Percentiles rank a stretch among this genome's conserved stretches.
These are phyloP conservation scores for Dallia pectoralis DNA, from an alignment of 2,797 vertebrate species.

Conservation along the genomic window DNA sequence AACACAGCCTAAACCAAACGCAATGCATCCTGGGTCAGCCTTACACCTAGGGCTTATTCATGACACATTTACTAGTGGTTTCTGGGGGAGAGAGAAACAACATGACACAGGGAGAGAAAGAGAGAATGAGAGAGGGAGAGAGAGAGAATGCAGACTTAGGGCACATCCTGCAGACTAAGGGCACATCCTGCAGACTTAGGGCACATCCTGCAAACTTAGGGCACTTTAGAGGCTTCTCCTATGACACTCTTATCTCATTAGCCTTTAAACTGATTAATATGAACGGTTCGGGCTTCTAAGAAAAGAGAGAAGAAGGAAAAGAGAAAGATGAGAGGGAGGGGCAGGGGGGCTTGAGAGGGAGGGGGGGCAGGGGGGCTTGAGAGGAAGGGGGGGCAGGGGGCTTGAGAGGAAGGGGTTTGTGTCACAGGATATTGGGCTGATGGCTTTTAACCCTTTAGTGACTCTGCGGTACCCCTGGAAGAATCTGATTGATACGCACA, in stretches of 20 bases:
- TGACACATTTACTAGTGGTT: slow-evolving; percentile 82
- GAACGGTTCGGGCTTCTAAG: slow-evolving; percentile 79
- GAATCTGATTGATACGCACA: slow-evolving; percentile 19
- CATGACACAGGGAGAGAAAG: slow-evolving; percentile 55
- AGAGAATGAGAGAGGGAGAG: slow-evolving; percentile 60
- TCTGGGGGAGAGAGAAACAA: slow-evolving; percentile 63
- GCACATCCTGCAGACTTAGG: slow-evolving; percentile 72
- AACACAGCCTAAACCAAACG: slow-evolving; percentile 69
- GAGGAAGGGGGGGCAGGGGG: slow-evolving; percentile 69
- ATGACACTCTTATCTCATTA: slow-evolving; percentile 96
- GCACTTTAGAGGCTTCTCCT: slow-evolving; percentile 80
- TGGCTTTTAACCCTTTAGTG: slow-evolving; percentile 87
- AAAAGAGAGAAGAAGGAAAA: slow-evolving; percentile 59
- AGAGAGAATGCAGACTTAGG: slow-evolving; percentile 4
- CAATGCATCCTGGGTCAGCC: slow-evolving; percentile 71
- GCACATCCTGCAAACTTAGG: slow-evolving; percentile 69
- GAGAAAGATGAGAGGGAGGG: slow-evolving; percentile 59
- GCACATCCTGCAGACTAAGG: slow-evolving; percentile 68
- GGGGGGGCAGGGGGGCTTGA: slow-evolving; percentile 52
- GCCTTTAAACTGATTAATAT: slow-evolving; percentile 95
- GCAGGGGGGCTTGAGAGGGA: slow-evolving; percentile 52
- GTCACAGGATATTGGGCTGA: slow-evolving; percentile 84
- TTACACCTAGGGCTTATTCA: slow-evolving; percentile 78
- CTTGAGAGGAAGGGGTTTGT: slow-evolving; percentile 83
- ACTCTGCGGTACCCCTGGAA: slow-evolving; percentile 75